Base-by-base conservation (phyloP, 2,888 invertebrate species). In the Lepas anatifera region DNA sequence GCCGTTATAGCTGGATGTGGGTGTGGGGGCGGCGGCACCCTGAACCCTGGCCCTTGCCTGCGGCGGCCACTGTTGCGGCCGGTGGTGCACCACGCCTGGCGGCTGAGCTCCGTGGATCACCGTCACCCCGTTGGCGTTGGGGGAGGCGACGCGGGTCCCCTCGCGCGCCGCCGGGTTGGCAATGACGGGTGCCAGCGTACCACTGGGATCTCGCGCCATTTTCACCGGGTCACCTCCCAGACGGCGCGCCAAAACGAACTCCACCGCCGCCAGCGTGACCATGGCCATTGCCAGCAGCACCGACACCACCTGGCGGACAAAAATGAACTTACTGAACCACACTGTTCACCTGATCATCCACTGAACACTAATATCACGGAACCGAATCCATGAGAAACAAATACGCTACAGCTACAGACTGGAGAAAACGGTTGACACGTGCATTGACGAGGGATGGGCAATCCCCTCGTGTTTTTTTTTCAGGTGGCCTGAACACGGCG, bases 181-280 rank as follows among this genome's bases (percentile, higher is more conserved):
- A 16, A 69, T 10, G 11, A 64, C 63, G n/a, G 43, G 35, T 27
- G 69, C 52, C 58, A 63, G 43, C 22, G 16, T 11, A 11, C 69
- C 69, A 11, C 35, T 37, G 13, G 63, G 52, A 67, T 69, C 69
- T n/a, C 69, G 50, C 27, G 32, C 22, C 39, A 48, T 41, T 25
- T 16, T 37, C 37, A 64, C 63, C n/a, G 69, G 69, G 67, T 69
- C 69, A 22, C 69, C 69, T 16, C 69, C 69, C 32, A 69, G 69
- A 13, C 63, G 50, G 37, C 58, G 48, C 37, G 58, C 50, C 43
- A 69, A 35, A n/a, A 58, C 43, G 58, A 52, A 69, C 63, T 69
- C 69, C 16, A 32, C 43, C n/a, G 58, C 69, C 29, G 43, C 43
- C 25, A 32, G 39, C n/a, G 13, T 35, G 52, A 35, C 39, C 66